Conservation (phyloP, 2,888 invertebrate species). For the Crossocerus cetratus region DNA sequence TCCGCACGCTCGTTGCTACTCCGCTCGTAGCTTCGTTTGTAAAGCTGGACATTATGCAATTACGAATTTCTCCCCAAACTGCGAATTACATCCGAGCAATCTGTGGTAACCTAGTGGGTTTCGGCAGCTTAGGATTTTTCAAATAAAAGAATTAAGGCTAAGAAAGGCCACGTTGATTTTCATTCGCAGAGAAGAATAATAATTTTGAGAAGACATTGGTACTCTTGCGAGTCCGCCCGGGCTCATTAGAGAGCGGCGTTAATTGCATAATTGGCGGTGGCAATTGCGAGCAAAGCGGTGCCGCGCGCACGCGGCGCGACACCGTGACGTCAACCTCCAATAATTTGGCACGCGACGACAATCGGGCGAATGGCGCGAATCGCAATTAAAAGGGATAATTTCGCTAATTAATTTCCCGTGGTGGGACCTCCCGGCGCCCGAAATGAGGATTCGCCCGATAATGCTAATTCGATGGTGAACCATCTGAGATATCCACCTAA, state of each 20-base stretch:
- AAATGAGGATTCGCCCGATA: background rate
- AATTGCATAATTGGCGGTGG: constrained; percentile 73
- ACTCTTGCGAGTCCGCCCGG: too few species aligned
- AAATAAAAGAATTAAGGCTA: too few species aligned
- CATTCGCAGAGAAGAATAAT: too few species aligned
- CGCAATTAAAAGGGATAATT: constrained; percentile 73
- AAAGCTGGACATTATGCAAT: too few species aligned
- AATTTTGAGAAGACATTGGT: too few species aligned
- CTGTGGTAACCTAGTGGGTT: too few species aligned
- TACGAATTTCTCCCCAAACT: too few species aligned
- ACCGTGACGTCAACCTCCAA: constrained; percentile 74
- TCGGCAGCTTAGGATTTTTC: too few species aligned
- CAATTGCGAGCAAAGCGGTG: constrained; percentile 64
- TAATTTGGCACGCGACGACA: constrained; percentile 76
- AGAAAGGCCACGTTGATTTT: too few species aligned
- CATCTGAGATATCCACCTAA: background rate
- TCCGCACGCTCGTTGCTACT: constrained; percentile 37
- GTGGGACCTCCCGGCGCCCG: constrained; percentile 24
- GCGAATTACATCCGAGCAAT: too few species aligned
- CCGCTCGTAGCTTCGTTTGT: constrained; percentile 1
- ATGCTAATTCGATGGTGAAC: background rate
- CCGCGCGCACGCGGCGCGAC: constrained; percentile 45
- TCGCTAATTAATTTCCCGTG: constrained; percentile 65
- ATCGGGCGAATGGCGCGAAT: constrained; percentile 69
- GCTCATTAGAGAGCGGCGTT: constrained; percentile 61